A percentile compares a stretch with the other conserved stretches of the same genome.
phyloP scores from a whole-genome alignment of 2,888 invertebrate species.

The Pseudanteris insignis region DNA sequence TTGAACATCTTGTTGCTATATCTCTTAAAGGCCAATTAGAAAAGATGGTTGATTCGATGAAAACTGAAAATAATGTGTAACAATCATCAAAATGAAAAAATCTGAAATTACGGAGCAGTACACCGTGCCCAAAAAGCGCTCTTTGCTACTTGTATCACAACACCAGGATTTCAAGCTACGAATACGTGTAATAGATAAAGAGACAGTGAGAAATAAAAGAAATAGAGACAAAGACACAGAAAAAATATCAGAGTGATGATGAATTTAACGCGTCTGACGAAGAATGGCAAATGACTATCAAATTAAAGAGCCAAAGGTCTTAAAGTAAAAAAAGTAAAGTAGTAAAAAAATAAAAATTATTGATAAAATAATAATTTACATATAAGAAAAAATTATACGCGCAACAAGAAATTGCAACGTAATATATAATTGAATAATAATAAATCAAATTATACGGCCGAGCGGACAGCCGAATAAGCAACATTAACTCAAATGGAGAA shows the following conservation, averaged over 20 bases:
- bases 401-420: constrained; percentile 23
- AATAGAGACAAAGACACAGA: constrained; percentile 47
- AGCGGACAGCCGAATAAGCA: constrained; percentile 51
- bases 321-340: constrained; percentile 40
- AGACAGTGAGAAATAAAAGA: constrained; percentile 46
- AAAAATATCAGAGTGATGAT: constrained; percentile 47
- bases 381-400: too few species aligned
- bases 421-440: constrained; percentile 19
- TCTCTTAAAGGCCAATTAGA: constrained; percentile 33
- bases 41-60: constrained; percentile 50
- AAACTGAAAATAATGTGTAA: constrained; percentile 52
- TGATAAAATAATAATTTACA: too few species aligned
- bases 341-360: too few species aligned
- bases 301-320: constrained; percentile 47
- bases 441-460: constrained; percentile 47
- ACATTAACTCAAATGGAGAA: constrained; percentile 15
- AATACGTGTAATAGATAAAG: constrained; percentile 50
- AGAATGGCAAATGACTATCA: constrained; percentile 52
- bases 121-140: constrained; percentile 63
- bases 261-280: constrained; percentile 54
- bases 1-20: constrained; percentile 29
- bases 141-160: constrained; percentile 61
- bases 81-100: constrained; percentile 47
- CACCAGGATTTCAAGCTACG: constrained; percentile 63
- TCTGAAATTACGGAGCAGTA: constrained; percentile 54